Evolutionary conservation across 2,888 invertebrate species (phyloP), one percentile per base, ranked within the genome.

Genomic region (Sepiola atlantica): DNA sequence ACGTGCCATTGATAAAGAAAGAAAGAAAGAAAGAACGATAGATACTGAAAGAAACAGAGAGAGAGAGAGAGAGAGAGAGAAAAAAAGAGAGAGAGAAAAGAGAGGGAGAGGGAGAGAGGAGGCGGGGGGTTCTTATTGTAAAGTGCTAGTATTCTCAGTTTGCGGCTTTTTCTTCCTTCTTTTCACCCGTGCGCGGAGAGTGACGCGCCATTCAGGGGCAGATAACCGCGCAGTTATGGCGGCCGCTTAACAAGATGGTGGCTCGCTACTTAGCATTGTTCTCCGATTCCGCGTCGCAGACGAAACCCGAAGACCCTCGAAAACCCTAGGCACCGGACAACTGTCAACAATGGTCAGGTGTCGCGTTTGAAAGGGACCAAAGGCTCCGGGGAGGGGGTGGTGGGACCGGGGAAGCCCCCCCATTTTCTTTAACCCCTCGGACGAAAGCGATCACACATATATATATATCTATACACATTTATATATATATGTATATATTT

Each of bases 201-300:
- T n/a, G 77, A 32, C 77, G 77, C 77, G 77, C 77, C 77, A 77
- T 12, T 77, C 77, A 77, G n/a, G 77, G 77, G 77, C 16, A 77
- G 77, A 77, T 77, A 77, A 77, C 32, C 32, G n/a, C 32, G 77
- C 32, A 77, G 77, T 77, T 77, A 77, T n/a, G 77, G 77, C n/a
- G 77, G 77, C 77, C 77, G 32, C 77, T 77, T 77, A n/a, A 77
- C n/a, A 77, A 77, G 77, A 77, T 77, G 77, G 77, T 77, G 77
- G 77, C 16, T 77, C 77, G n/a, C 77, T 45, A 45, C 45, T 77
- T 77, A 4, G 77, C 77, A 77, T 77, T 77, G 77, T 77, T n/a
- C 32, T 77, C 32, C n/a, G 77, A 77, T 32, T 77, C 32, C 14
- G n/a, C n/a, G 77, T 77, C 77, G 77, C 77, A 77, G 77, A 77